phyloP scores from a whole-genome alignment of 2,797 vertebrate species.

The Garrulus glandarius region DNA sequence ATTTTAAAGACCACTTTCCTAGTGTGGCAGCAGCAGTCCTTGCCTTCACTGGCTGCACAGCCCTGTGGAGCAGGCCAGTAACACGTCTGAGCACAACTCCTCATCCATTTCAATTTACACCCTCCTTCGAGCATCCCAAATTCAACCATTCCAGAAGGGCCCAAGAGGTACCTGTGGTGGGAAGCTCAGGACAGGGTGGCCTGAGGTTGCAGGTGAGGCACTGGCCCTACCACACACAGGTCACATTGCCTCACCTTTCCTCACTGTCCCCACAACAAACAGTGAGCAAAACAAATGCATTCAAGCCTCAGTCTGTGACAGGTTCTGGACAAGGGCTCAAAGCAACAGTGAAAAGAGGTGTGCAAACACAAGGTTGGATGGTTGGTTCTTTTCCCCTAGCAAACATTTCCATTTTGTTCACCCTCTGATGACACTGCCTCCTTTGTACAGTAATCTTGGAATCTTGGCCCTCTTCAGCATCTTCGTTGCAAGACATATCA shows the following conservation, averaged over 20 bases:
- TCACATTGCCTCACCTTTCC: background rate
- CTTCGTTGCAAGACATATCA: background rate
- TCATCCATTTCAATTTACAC: fast-evolving
- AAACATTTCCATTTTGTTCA: background rate
- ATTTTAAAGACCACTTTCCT: background rate
- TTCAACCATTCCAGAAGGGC: background rate
- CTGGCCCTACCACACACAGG: background rate
- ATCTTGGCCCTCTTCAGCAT: background rate
- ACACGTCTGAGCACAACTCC: fast-evolving
- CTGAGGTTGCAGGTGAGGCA: background rate
- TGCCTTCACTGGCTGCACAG: background rate
- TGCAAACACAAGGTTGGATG: background rate
- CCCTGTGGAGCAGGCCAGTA: background rate
- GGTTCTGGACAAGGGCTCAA: background rate
- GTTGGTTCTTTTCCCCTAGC: background rate
- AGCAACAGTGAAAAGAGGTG: background rate
- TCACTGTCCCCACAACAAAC: background rate
- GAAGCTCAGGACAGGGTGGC: background rate
- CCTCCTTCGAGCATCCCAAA: fast-evolving
- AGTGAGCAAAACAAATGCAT: background rate
- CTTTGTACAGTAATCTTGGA: background rate
- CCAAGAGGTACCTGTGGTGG: fast-evolving
- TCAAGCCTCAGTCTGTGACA: background rate
- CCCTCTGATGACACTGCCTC: background rate
- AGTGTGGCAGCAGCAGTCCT: background rate